Evolutionary conservation across 2,113 vertebrate species (phyloP).

Genomic region (Orycteropus afer): DNA sequence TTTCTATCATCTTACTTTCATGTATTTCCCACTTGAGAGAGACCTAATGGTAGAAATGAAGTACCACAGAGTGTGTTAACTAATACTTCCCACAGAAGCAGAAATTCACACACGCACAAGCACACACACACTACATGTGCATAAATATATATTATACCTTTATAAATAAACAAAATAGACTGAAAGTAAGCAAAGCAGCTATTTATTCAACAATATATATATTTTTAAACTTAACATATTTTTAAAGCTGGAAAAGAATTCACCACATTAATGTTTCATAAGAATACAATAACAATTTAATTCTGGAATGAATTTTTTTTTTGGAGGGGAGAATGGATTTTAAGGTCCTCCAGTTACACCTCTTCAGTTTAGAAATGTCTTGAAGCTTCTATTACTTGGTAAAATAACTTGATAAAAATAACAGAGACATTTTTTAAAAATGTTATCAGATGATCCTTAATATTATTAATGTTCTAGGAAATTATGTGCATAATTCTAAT

Average conservation of each 20-base stretch:
- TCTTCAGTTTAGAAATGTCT: background rate
- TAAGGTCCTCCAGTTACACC: background rate
- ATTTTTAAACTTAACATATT: background rate
- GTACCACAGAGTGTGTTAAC: background rate
- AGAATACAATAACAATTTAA: background rate
- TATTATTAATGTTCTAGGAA: background rate
- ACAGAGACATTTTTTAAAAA: background rate
- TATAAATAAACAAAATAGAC: background rate
- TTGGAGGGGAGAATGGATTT: no score
- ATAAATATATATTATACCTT: background rate
- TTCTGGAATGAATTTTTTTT: background rate
- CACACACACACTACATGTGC: background rate
- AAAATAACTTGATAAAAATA: background rate
- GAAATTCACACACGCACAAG: background rate
- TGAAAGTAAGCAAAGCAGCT: background rate
- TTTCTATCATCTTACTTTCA: background rate
- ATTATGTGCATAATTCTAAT: background rate
- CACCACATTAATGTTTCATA: background rate
- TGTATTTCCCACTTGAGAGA: background rate
- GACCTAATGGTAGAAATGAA: background rate
- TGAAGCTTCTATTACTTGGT: background rate
- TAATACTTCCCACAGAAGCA: background rate
- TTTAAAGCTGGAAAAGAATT: background rate
- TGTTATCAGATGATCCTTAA: background rate
- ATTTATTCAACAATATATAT: background rate